These are phyloP conservation scores for Cygnus atratus DNA, from an alignment of 2,113 vertebrate species.

Conservation along the genomic window DNA sequence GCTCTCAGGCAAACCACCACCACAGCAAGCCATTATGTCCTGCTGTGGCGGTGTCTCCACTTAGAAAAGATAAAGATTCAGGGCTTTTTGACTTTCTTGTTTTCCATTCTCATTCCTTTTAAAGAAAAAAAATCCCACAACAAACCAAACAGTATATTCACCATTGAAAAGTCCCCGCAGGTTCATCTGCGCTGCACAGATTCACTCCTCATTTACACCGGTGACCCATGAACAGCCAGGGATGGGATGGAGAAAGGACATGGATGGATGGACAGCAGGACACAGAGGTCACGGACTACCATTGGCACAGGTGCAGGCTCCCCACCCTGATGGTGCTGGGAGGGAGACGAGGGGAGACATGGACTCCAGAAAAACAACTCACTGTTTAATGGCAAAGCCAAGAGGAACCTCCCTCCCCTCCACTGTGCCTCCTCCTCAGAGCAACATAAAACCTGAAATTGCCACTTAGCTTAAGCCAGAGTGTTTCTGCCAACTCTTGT, in stretches of 20 bases:
- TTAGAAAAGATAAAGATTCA: constrained; percentile 55
- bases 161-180: neutral
- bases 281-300: neutral
- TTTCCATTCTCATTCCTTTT: constrained; percentile 22
- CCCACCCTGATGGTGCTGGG: fast-evolving
- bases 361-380: neutral
- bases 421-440: neutral
- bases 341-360: neutral
- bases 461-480: neutral
- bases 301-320: fast-evolving
- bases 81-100: constrained; percentile 38
- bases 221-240: neutral
- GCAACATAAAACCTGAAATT: neutral
- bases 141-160: neutral
- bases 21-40: constrained; percentile 44
- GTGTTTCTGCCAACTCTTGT: neutral
- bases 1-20: constrained; percentile 49
- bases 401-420: neutral
- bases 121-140: neutral
- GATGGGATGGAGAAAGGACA: neutral
- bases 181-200: neutral
- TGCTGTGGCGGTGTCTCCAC: constrained; percentile 57
- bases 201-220: neutral
- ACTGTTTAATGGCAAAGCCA: neutral
- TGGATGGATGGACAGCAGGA: neutral